Conservation (phyloP, 2,113 vertebrate genomes). For the Natator depressus region DNA sequence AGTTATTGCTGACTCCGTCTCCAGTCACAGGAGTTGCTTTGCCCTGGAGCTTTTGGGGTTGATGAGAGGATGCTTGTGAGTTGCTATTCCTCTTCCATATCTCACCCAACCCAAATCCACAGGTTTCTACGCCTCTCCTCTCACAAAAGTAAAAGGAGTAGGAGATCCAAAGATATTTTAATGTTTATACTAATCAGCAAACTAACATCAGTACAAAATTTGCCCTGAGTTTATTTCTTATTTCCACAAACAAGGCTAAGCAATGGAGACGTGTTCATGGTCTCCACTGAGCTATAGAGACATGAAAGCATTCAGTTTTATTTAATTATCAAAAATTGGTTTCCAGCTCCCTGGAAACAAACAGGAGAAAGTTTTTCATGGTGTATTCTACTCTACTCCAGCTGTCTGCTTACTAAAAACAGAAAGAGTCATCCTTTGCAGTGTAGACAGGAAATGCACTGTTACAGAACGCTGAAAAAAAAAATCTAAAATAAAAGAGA, state of each 20-base stretch:
- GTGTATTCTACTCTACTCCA: background rate
- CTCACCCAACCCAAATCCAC: background rate
- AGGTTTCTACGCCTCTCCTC: background rate
- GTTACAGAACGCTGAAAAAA: background rate
- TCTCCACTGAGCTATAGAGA: background rate
- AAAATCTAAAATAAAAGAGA: background rate
- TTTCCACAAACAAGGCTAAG: background rate
- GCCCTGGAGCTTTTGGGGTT: background rate
- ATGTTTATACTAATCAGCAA: background rate
- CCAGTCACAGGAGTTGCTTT: background rate
- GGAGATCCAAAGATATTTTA: background rate
- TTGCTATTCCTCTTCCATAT: background rate
- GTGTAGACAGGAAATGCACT: slow-evolving; percentile 1
- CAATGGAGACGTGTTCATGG: background rate
- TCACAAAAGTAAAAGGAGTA: background rate
- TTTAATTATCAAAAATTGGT: background rate
- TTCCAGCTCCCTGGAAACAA: slow-evolving; percentile 8
- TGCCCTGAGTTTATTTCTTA: background rate
- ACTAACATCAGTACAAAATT: background rate
- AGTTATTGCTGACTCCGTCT: background rate
- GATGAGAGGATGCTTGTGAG: background rate
- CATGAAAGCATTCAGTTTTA: background rate
- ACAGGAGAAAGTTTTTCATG: slow-evolving; percentile 19
- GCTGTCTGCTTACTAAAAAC: background rate
- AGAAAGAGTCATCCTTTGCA: slow-evolving; percentile 1